Base-by-base conservation (phyloP, 2,888 invertebrate species). In the Anthoptus insignis region DNA sequence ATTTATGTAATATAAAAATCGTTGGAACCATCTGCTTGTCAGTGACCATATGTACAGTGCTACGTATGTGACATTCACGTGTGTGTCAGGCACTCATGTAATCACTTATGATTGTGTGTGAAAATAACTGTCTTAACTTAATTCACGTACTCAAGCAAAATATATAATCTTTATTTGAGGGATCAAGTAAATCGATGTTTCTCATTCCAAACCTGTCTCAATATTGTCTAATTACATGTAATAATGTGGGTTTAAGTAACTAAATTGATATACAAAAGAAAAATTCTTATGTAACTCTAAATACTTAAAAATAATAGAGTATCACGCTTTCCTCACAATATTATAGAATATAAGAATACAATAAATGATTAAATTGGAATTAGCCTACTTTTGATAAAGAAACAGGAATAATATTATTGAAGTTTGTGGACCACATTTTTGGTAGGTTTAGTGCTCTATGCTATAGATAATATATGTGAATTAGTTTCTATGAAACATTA, bases 1-100 rank as follows among this genome's bases (percentile, higher is more conserved):
- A 61, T 61, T 67, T 70, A 78, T 71, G 76, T 74, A 74, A 78
- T 81, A 81, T 79, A 83, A 80, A 82, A 74, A 78, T 76, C 72
- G 74, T 74, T 72, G 76, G 76, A 73, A 76, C 76, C 77, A 70
- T 74, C 66, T 54, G 27, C 16, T 34, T 16, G 54, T 24, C 29
- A 24, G 29, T 61, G 54, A 69, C 64, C 70, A 52, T 76, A 80
- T 81, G 57, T 80, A 81, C 80, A 80, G 69, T 73, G 75, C 69
- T 57, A 16, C 3, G 14, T 54, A 57, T 67, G 73, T 67, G 66
- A 71, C 61, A 64, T 71, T 64, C 59, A 37, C 53, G 58, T 67
- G n/a, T 34, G 14, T 42, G 50, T 67, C 75, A 79, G 78, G 78
- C 80, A 78, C 79, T 76, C 74, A 53, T 71, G 68, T 64, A 67